Evolutionary conservation across 2,888 invertebrate species (phyloP).

Genomic region (Himalopsyche anomala): DNA sequence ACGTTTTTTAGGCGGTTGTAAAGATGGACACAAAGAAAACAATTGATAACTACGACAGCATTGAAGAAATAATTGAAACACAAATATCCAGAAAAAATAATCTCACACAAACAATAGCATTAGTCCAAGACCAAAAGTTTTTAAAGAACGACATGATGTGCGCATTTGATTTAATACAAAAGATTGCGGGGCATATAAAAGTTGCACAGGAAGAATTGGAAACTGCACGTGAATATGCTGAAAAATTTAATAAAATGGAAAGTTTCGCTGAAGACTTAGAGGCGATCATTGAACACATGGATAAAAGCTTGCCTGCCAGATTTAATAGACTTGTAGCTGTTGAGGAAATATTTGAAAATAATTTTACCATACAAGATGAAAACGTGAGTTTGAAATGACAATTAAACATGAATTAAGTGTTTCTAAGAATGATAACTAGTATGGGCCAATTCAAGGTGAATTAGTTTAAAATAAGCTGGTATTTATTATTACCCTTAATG

Average conservation of each 20-base stretch:
- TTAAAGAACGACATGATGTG: constrained; percentile 51
- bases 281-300: constrained; percentile 52
- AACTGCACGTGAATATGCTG: constrained; percentile 45
- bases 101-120: constrained; percentile 49
- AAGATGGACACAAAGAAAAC: constrained; percentile 56
- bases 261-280: constrained; percentile 48
- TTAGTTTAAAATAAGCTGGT: too few species aligned
- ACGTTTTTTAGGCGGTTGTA: neutral
- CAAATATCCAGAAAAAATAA: constrained; percentile 57
- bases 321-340: constrained; percentile 56
- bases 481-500: too few species aligned
- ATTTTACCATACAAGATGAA: constrained; percentile 48
- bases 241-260: constrained; percentile 46
- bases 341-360: constrained; percentile 54
- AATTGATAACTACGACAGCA: constrained; percentile 58
- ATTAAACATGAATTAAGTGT: too few species aligned
- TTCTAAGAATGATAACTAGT: too few species aligned
- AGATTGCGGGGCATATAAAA: constrained; percentile 54
- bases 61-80: constrained; percentile 60
- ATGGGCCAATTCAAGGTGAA: too few species aligned
- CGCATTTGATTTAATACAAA: constrained; percentile 50
- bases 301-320: constrained; percentile 60
- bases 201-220: constrained; percentile 47
- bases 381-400: neutral
- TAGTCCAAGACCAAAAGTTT: constrained; percentile 61